Conservation (phyloP, 2,888 invertebrate genomes). For the Orchesellides sinensis region DNA sequence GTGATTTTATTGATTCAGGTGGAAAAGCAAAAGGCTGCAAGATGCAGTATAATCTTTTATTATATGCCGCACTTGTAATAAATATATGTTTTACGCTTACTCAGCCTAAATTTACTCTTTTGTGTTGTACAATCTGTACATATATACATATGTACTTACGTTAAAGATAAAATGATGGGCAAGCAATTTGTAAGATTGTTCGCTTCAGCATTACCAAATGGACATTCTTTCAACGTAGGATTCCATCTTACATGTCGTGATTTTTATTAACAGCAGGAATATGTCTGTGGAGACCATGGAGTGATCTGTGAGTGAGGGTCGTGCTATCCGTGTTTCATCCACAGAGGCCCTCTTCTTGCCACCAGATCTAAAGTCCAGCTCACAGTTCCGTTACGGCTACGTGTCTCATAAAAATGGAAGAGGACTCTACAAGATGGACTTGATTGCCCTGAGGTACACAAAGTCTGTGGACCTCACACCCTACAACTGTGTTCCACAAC, state of each 20-base stretch:
- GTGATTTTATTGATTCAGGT: constrained; percentile 49
- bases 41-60: constrained; percentile 36
- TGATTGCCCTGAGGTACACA: constrained; percentile 84
- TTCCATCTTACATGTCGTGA: constrained; percentile 9
- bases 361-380: constrained; percentile 79
- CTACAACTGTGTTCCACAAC: constrained; percentile 85
- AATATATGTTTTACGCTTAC: too few species aligned
- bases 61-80: too few species aligned
- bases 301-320: constrained; percentile 85
- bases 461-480: constrained; percentile 84
- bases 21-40: constrained; percentile 42
- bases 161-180: constrained; percentile 47
- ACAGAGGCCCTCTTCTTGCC: constrained; percentile 82
- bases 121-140: constrained; percentile 8
- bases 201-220: background rate
- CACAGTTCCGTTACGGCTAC: constrained; percentile 84
- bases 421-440: constrained; percentile 85
- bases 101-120: background rate
- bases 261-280: constrained; percentile 78
- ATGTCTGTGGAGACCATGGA: constrained; percentile 84
- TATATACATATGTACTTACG: constrained; percentile 26
- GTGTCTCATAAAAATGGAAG: constrained; percentile 85
- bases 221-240: background rate
- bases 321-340: constrained; percentile 84
- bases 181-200: constrained; percentile 44